Conservation (phyloP, 2,888 invertebrate species). For the Malthinus flaveolus region DNA sequence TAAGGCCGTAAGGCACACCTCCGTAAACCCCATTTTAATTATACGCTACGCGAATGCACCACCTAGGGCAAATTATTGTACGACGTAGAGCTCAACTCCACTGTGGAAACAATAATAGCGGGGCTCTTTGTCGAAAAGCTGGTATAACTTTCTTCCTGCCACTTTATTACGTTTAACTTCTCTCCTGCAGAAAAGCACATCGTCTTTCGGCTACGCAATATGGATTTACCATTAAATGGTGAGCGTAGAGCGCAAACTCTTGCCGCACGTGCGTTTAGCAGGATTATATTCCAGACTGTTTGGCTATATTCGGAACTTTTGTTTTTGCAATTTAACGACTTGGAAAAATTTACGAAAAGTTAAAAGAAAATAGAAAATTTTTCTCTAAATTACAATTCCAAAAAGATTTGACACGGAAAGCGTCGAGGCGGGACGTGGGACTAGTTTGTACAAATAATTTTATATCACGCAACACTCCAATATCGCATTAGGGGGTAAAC, state of each 20-base stretch:
- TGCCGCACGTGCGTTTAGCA: slow-evolving; percentile 43
- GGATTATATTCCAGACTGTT: slow-evolving; percentile 26
- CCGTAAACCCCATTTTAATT: slow-evolving; percentile 28
- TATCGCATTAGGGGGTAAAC: too few species aligned
- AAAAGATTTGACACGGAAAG: neutral
- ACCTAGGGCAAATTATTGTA: slow-evolving; percentile 26
- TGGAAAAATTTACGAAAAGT: neutral
- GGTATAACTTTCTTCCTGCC: slow-evolving; percentile 5
- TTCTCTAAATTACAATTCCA: neutral
- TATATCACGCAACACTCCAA: neutral
- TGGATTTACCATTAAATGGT: slow-evolving; percentile 51
- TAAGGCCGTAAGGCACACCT: slow-evolving; percentile 27
- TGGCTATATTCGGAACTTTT: slow-evolving; percentile 17
- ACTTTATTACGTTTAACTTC: slow-evolving; percentile 5
- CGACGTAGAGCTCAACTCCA: slow-evolving; percentile 11
- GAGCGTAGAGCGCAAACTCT: slow-evolving; percentile 40
- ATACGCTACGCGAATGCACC: slow-evolving; percentile 28
- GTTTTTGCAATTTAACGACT: neutral
- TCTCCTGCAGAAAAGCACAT: slow-evolving; percentile 15
- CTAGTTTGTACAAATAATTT: neutral
- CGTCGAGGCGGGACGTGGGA: neutral
- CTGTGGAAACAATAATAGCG: slow-evolving; percentile 11
- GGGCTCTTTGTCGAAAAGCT: slow-evolving; percentile 11
- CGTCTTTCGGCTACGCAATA: slow-evolving; percentile 34
- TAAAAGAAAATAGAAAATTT: neutral